Evolutionary conservation across 2,797 vertebrate genomes (phyloP), one percentile per base, ranked within the genome.

Genomic region (Gallinago stenura): DNA sequence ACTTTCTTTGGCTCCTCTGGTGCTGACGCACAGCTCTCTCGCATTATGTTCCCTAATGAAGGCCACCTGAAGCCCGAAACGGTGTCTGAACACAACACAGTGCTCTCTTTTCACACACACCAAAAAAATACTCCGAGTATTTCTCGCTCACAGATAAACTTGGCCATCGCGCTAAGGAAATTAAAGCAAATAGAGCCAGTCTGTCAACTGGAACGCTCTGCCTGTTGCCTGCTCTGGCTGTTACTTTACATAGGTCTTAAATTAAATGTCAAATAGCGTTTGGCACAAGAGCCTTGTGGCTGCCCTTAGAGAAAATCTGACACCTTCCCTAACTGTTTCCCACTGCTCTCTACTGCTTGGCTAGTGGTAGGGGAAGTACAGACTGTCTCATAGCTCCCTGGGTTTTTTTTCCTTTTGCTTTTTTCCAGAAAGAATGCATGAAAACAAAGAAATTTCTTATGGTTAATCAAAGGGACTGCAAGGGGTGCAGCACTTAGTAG

Each of bases 281-380:
- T 97, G 97, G 96, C 96, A 95, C 92, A 69, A 58, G 85, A 92
- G 86, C 39, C 51, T 77, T 57, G 58, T 87, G 61, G 64, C 89
- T 95, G 87, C 96, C 95, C 90, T 96, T 56, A 95, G 95, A 96
- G 95, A 97, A 97, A 97, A 97, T 95, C 68, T 93, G 95, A 97
- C 96, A 97, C 94, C 94, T 97, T 92, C 0, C 0, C 73, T 93
- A 94, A 94, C 91, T 65, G 81, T 87, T 95, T 96, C 87, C 76
- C 93, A 83, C 86, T 92, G 71, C 54, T 95, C 53, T 94, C 90
- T 91, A 66, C 81, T 81, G 83, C 94, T 89, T 92, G 88, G 80
- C 77, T 0, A 86, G 15, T 21, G 17, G 13, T 45, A 51, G 16
- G 69, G 48, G 81, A 91, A 75, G 76, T 33, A 25, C 66, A 80